phyloP scores from a whole-genome alignment of 2,113 vertebrate genomes.

The Cephalopterus ornatus region DNA sequence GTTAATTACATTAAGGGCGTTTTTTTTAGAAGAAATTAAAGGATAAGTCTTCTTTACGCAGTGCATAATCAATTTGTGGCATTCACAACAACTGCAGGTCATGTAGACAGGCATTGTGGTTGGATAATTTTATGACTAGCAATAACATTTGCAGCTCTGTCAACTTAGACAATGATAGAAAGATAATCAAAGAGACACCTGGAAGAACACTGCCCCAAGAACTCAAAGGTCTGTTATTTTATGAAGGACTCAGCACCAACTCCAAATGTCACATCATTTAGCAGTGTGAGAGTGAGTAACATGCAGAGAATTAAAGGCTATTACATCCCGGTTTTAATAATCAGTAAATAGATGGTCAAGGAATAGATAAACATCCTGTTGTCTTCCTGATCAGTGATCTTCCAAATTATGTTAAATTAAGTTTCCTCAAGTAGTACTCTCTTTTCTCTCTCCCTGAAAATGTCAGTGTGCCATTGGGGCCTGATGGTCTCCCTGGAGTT shows the following conservation, averaged over 20 bases:
- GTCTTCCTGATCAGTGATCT: neutral
- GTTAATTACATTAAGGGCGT: conserved; percentile 26
- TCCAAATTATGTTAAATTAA: neutral
- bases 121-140: conserved; percentile 33
- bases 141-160: conserved; percentile 43
- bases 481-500: neutral
- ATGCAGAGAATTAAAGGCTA: conserved; percentile 1
- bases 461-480: neutral
- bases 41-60: neutral
- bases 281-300: neutral
- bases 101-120: neutral
- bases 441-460: neutral
- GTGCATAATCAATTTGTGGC: neutral
- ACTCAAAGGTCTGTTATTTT: neutral
- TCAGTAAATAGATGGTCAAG: conserved; percentile 2
- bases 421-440: neutral
- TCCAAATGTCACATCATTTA: conserved; percentile 45
- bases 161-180: neutral
- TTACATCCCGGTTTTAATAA: neutral
- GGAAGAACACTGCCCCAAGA: neutral
- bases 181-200: conserved; percentile 3
- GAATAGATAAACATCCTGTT: neutral
- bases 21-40: conserved; percentile 7
- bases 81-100: conserved; percentile 1
- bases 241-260: neutral